Base-by-base conservation (phyloP, 2,888 invertebrate species). In the Melitaea athalia region DNA sequence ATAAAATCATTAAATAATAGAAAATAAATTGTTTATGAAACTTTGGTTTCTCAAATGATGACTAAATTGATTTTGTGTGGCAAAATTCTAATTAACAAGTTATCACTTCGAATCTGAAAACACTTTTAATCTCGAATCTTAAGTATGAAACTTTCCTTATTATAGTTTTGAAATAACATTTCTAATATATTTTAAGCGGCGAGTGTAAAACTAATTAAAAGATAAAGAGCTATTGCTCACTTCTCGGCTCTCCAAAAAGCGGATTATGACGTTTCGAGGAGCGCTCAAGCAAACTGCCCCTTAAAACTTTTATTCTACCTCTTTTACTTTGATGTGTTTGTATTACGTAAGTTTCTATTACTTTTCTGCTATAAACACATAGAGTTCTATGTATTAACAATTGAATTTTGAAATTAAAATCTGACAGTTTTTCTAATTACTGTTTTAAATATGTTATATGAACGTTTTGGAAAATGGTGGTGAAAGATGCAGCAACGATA, bases 141-240 rank as follows among this genome's bases (percentile, higher is more conserved):
- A 47, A 60, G 12, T 31, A 43, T 43, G 10, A 45, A 65, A 53
- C 66, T 60, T 60, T 55, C 5, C 12, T 47, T 24, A 43, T 64
- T 68, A 69, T 65, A 65, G 53, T 64, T 55, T 59, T 10, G 42
- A 52, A 38, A 57, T 63, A 47, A 59, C 47, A 67, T 62, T 42
- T 15, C 47, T 61, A 50, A 65, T 69, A 65, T 42, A 43, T 64
- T 43, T 59, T 50, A 57, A 33, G 61, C 47, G 12, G 49, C 47
- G 33, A 68, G 68, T 64, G 59, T 61, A 68, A 68, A 68, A 64
- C 47, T 68, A 64, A 68, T 68, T 68, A 64, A 68, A 68, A 68
- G 64, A 68, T 64, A 68, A 68, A 64, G 64, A 42, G 64, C 68
- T 64, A 64, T 64, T 68, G 64, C 68, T 64, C 64, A 64, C 68